Base-by-base conservation (phyloP, 2,113 vertebrate genomes). In the Gulo gulo region DNA sequence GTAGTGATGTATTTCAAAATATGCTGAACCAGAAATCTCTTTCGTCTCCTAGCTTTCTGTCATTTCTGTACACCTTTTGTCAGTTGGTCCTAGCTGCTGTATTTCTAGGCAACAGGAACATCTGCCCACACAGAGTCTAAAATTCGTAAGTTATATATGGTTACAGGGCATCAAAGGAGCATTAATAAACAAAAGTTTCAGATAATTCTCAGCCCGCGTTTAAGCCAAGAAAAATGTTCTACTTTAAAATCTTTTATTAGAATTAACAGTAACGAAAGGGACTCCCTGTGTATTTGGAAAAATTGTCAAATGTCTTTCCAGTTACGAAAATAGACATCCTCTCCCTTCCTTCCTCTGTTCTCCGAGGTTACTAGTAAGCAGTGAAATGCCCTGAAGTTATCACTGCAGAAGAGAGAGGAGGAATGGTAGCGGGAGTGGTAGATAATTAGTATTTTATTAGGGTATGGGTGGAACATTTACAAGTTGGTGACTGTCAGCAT, bases 361-460 rank as follows among this genome's bases (percentile, higher is more conserved):
- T 82, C 59, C 34, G 73, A 84, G 42, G 15, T 76, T 65, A 13
- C 18, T 94, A 94, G 94, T 79, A 90, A 94, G 96, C 80, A 84
- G 23, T 81, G 89, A 93, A 78, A 91, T 88, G 47, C 45, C 94
- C 80, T 39, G 26, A 42, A 87, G 63, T 80, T 78, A 14, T 47
- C 24, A 14, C 39, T 59, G 42, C 79, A 31, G 31, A 88, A 47
- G 55, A 26, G n/a, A 93, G 65, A 55, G 15, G 23, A 92, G 80
- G 52, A 73, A 59, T 42, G 69, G 47, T 34, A 76, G 34, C 1
- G 57, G 50, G 47, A 18, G 26, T 59, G 57, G 69, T 81, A 50
- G 69, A 24, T 96, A 82, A 85, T 98, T 91, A 91, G 67, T 95
- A 11, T 73, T 87, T 84, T 92, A 78, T 92, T 97, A 89, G 94